Evolutionary conservation across 2,797 vertebrate species (phyloP), one percentile per base, ranked within the genome.

Genomic region (Coccyzus lansbergi): DNA sequence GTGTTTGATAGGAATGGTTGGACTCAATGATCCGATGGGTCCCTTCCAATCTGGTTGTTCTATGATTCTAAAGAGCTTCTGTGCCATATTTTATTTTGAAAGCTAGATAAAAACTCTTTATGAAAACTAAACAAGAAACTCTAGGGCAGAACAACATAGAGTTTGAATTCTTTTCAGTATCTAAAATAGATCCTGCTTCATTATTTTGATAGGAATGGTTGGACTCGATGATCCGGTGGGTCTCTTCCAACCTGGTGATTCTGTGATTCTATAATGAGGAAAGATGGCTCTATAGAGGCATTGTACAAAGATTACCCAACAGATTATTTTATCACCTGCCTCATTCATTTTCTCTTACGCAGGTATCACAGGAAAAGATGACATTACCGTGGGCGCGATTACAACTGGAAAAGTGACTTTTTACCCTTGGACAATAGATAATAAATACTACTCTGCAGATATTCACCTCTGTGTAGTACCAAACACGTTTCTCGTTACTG

Each of bases 351-450:
- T 83, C 80, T 96, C 95, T 83, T 83, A 24, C 81, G 51, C 93
- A 99, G 99, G 99, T 93, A 99, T 99, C 96, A 97, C 99, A 63
- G 98, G 97, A 62, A 95, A 92, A 62, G 97, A 98, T 59, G 98
- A 98, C 81, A 92, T 97, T 46, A 68, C 90, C 16, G 97, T 98
- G 81, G 98, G 98, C 56, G 95, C 94, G 8, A 96, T 98, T 77
- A 93, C 95, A 28, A 97, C 95, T 6, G 98, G 98, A n/a, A 90
- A 95, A 12, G 99, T 99, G 72, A 96, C 95, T 68, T 99, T 98
- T 97, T 99, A 99, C 94, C 99, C 99, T 52, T 99, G 99, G 99
- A 99, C 98, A 17, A 99, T 99, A 96, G 99, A 99, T 96, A 99
- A 99, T 96, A 99, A 99, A 85, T 99, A 99, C 31, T 99, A 99